Base-by-base conservation (phyloP, 2,113 vertebrate genomes). In the Alligator mississippiensis region DNA sequence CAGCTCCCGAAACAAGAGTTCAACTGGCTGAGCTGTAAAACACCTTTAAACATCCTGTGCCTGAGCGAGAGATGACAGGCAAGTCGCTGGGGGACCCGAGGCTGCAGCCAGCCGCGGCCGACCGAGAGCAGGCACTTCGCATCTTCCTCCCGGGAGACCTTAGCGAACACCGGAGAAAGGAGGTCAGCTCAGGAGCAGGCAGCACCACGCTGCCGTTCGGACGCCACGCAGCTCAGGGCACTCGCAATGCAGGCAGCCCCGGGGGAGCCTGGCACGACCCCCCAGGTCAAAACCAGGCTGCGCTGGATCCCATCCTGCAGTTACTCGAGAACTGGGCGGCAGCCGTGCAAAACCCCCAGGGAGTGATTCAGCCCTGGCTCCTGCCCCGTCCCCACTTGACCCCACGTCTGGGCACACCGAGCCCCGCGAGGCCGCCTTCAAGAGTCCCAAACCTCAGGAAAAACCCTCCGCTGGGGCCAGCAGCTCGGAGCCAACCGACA, bases 1-100 rank as follows among this genome's bases (percentile, higher is more conserved):
- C 92, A 91, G 91, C 85, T 96, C 92, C 96, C 95, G 94, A 96
- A 96, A 93, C 84, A 88, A 93, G 91, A 89, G 19, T 66, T 74
- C 76, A 92, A 70, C 84, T 95, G 5, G 1, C 22, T 17, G 74
- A 92, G 90, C 88, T 79, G 86, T 94, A 94, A 93, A 94, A 92
- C 27, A 77, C 34, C 89, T 92, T 93, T 83, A 96, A 94, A 94
- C 76, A 92, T 86, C 84, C 88, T 79, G 86, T 89, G 85, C 63
- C 62, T 78, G 88, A 58, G 30, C 60, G 62, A 78, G 63, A 61
- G 82, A 90, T 4, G 77, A 78, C 85, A 88, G 88, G 89, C 54
- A 84, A 90, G 80, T 61, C 83, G 93, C 63, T 57, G 68, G 17
- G 80, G 84, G 92, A 87, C 3, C 61, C 61, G 15, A 88, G 85